Base-by-base conservation (phyloP, 2,797 vertebrate species). In the Sebastes kiyomatsui region DNA sequence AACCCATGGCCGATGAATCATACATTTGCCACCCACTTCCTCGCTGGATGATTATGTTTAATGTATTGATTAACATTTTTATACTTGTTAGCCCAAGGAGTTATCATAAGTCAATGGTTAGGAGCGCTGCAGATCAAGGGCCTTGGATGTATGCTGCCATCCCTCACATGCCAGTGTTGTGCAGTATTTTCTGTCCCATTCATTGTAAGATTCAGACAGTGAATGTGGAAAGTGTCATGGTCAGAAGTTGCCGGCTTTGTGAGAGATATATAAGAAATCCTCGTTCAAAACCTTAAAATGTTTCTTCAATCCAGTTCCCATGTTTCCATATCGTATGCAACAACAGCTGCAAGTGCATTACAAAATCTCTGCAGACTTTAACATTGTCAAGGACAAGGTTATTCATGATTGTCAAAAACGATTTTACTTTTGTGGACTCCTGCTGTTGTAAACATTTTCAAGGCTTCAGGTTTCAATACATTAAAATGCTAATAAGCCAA, bases 1-100 rank as follows among this genome's bases (percentile, higher is more conserved):
- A 67, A 70, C 9, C 28, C 20, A 30, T 59, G 20, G 64, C 80
- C 55, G 52, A 54, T 85, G 74, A 82, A 18, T 85, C 59, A 32
- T 49, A 35, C 22, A 75, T 80, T 72, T 55, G 55, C 56, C 70
- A 30, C 42, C 60, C 56, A 75, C 56, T 4, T 65, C 61, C 56
- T 76, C 4, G 2, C 18, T 71, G 64, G 38, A 55, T 16, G 16
- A 60, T 38, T 9, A 33, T 18, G 23, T 13, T 67, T 30, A 35
- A 68, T 59, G 33, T 16, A 18, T 25, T 54, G 46, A 60, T 42
- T 71, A 33, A 68, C 11, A 60, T 66, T 70, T 56, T 84, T 25
- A 42, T 75, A 28, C 32, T 49, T 28, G 23, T 72, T 20, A 23
- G 66, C 64, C 27, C 38, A 46, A 72, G 61, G 61, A 6, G 20